Conservation (phyloP, 1,140 invertebrate species). For the Manduca sexta region DNA sequence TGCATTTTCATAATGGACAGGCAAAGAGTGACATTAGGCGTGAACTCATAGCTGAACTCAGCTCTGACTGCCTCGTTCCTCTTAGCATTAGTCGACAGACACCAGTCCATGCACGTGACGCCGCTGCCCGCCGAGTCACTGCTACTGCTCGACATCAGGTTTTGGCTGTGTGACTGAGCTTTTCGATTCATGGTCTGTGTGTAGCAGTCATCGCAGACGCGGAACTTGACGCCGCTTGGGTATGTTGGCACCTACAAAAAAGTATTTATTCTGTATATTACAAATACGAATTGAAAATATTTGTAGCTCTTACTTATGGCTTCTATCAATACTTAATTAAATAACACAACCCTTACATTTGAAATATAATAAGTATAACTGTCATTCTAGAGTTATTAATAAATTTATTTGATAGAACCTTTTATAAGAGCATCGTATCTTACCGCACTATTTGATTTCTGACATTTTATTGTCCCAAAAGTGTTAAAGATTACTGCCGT, state of each 20-base stretch:
- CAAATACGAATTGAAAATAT: too few relatives aligned
- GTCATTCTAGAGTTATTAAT: too few relatives aligned
- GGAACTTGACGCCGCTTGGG: constrained; percentile 78
- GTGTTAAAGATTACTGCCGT: not conserved
- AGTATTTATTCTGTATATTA: too few relatives aligned
- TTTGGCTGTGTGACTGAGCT: constrained; percentile 37
- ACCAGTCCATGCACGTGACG: constrained; percentile 78
- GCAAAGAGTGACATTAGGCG: constrained; percentile 90
- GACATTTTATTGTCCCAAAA: too few relatives aligned
- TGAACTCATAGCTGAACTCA: constrained; percentile 92
- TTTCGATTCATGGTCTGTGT: constrained; percentile 58
- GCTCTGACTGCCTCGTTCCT: constrained; percentile 83
- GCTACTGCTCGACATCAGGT: constrained; percentile 44
- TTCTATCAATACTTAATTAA: too few relatives aligned
- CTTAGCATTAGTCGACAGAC: constrained; percentile 78
- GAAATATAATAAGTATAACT: too few relatives aligned
- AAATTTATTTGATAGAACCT: too few relatives aligned
- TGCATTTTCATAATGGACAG: constrained; percentile 88
- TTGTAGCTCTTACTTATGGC: too few relatives aligned
- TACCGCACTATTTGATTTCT: too few relatives aligned
- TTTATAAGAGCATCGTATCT: too few relatives aligned
- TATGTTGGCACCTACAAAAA: constrained; percentile 49
- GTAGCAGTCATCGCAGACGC: constrained; percentile 88
- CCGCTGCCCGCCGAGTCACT: constrained; percentile 65
- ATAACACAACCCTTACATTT: too few relatives aligned